Conservation (phyloP, 2,113 vertebrate species). For the Calonectris borealis region DNA sequence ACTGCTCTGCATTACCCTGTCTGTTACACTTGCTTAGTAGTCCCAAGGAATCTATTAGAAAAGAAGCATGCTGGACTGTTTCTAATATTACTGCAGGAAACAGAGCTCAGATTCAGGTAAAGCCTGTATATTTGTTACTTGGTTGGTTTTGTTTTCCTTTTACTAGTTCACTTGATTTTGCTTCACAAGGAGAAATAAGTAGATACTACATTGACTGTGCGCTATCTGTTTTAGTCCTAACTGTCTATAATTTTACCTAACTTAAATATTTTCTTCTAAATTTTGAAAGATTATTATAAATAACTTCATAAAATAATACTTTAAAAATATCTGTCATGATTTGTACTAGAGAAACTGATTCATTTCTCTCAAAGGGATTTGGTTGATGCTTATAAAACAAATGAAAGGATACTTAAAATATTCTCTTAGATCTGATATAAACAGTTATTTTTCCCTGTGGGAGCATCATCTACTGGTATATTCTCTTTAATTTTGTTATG, state of each 20-base stretch:
- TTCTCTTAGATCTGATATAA: not conserved
- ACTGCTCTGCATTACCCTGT: slow-evolving; percentile 90
- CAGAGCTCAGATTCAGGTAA: slow-evolving; percentile 88
- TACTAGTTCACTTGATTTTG: not conserved
- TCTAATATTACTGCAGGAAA: slow-evolving; percentile 94
- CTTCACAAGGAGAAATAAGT: not conserved
- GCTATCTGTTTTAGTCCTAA: not conserved
- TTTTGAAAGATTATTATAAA: not conserved
- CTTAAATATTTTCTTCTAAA: not conserved
- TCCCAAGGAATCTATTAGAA: slow-evolving; percentile 90
- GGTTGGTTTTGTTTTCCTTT: not conserved
- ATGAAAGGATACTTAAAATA: not conserved
- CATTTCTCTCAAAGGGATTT: not conserved
- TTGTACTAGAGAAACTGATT: not conserved
- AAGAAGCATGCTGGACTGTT: slow-evolving; percentile 92
- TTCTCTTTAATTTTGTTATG: not conserved
- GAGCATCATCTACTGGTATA: not conserved
- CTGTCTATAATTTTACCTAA: not conserved
- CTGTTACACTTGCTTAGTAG: slow-evolving; percentile 90
- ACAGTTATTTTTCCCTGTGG: not conserved
- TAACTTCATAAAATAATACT: not conserved
- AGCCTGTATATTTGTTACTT: not conserved
- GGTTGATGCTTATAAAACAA: not conserved
- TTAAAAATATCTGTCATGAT: not conserved
- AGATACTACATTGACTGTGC: not conserved